These are phyloP conservation scores for Mactromeris polynyma DNA, from an alignment of 2,888 invertebrate genomes.

Conservation along the genomic window DNA sequence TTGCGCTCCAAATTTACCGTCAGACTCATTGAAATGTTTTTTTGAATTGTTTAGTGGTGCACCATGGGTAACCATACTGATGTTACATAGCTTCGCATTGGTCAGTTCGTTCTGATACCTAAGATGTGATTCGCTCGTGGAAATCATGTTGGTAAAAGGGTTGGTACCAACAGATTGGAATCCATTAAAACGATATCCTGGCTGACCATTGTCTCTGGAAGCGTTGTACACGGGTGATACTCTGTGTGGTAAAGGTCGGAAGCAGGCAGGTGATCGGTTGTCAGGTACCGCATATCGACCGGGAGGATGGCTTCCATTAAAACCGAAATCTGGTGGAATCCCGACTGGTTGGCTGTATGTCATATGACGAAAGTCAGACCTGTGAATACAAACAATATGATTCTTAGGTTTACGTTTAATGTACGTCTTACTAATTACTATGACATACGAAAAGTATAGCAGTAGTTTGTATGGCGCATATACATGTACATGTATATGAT, in stretches of 20 bases:
- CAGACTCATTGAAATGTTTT: background rate
- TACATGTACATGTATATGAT: no score
- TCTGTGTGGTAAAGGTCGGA: constrained; percentile 44
- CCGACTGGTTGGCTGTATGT: constrained; percentile 74
- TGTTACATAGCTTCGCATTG: constrained; percentile 12
- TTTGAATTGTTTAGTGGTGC: background rate
- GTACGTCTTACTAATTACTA: no score
- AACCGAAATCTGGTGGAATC: constrained; percentile 68
- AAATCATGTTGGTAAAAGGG: background rate
- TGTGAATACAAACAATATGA: constrained; percentile 30
- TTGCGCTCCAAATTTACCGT: background rate
- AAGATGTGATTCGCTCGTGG: background rate
- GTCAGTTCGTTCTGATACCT: constrained; percentile 24
- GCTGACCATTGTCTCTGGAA: constrained; percentile 15
- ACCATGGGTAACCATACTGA: background rate
- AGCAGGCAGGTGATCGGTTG: constrained; percentile 3
- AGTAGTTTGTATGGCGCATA: no score
- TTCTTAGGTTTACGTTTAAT: no score
- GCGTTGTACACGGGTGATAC: constrained; percentile 30
- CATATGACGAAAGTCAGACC: constrained; percentile 73
- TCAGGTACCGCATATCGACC: constrained; percentile 16
- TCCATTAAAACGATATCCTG: constrained; percentile 16
- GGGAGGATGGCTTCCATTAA: constrained; percentile 21
- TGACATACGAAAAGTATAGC: no score
- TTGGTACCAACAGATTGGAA: background rate